Conservation (phyloP, 2,113 vertebrate genomes). For the Nothoprocta perdicaria region DNA sequence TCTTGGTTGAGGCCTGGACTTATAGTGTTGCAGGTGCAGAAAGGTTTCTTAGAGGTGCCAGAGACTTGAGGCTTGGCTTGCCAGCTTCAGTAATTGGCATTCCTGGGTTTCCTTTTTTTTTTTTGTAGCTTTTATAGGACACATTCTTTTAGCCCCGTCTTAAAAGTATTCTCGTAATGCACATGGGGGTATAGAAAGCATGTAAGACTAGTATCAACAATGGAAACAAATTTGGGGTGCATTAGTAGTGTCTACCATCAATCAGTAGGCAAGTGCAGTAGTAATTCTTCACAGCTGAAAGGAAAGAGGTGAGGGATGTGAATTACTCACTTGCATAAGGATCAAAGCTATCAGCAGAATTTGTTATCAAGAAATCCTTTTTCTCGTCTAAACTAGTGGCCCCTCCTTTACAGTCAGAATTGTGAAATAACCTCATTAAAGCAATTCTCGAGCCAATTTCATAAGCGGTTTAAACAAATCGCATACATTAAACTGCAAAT, state of each 20-base stretch:
- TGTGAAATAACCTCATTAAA: background rate
- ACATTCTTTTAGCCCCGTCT: background rate
- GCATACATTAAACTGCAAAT: background rate
- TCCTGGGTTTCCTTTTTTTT: background rate
- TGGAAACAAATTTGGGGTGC: background rate
- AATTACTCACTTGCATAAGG: fast-evolving
- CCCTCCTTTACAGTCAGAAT: background rate
- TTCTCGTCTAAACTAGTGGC: background rate
- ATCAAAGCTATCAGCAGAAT: background rate
- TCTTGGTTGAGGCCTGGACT: background rate
- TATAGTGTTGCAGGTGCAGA: background rate
- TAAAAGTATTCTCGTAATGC: background rate
- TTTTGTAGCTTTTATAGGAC: background rate
- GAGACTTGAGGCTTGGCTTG: background rate
- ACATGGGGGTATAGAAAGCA: fast-evolving
- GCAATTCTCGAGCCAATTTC: background rate
- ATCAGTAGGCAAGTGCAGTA: background rate
- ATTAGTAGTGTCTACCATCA: background rate
- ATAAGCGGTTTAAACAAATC: background rate
- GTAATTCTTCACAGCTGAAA: background rate
- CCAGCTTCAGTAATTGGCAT: background rate
- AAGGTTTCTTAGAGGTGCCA: background rate
- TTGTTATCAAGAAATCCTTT: background rate
- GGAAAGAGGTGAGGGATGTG: background rate
- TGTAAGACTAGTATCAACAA: background rate